Evolutionary conservation across 1,140 invertebrate genomes (phyloP).

Genomic region (Belonocnema kinseyi): DNA sequence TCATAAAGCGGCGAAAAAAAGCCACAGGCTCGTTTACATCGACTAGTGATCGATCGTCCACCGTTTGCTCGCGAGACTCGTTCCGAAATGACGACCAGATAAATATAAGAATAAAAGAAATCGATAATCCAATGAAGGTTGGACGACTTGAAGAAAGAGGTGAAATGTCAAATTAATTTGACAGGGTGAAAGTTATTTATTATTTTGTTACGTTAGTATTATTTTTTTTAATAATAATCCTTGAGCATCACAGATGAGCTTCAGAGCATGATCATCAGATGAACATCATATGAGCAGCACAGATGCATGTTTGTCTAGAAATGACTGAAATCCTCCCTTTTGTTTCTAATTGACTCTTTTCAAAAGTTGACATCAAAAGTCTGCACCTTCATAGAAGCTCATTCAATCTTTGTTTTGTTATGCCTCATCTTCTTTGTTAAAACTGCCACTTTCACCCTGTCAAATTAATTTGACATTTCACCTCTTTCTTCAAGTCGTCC

Average conservation of each 20-base stretch:
- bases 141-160: not conserved
- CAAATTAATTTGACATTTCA: constrained; percentile 8
- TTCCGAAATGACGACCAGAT: not conserved
- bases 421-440: no score
- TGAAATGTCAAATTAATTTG: constrained; percentile 8
- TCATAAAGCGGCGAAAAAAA: constrained; percentile 17
- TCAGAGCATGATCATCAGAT: no score
- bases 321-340: no score
- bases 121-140: not conserved
- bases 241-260: no score
- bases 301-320: no score
- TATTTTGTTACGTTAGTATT: no score
- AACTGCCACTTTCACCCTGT: not conserved
- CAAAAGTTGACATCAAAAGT: no score
- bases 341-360: no score
- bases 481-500: not conserved
- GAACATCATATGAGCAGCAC: no score
- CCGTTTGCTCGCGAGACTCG: constrained; percentile 39
- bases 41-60: constrained; percentile 47
- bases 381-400: no score
- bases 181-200: constrained; percentile 29
- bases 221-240: no score
- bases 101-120: constrained; percentile 18
- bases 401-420: no score
- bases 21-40: constrained; percentile 12